These are phyloP conservation scores for Tapirus terrestris DNA, from an alignment of 2,113 vertebrate species.

Conservation along the genomic window DNA sequence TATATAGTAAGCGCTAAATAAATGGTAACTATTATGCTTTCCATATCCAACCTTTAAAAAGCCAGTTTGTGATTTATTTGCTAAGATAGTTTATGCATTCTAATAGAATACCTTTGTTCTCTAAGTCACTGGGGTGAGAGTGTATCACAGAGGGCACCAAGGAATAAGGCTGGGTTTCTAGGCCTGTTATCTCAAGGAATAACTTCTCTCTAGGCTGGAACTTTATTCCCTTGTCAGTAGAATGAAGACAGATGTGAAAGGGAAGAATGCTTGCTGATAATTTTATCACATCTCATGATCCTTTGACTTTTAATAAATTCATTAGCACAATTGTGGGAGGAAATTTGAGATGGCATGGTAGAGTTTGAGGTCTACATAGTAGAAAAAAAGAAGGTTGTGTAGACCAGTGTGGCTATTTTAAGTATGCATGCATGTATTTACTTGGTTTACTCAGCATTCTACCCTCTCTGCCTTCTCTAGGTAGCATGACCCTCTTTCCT, in stretches of 20 bases:
- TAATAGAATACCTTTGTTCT: neutral
- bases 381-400: neutral
- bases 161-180: neutral
- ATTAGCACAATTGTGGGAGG: neutral
- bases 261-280: neutral
- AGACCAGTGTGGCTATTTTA: accelerated
- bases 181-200: neutral
- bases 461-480: neutral
- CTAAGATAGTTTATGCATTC: neutral
- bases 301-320: neutral
- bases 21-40: neutral
- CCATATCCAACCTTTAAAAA: neutral
- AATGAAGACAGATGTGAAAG: neutral
- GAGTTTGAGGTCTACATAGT: neutral
- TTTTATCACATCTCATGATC: neutral
- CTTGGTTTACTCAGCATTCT: neutral
- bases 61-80: neutral
- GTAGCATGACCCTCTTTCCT: no score
- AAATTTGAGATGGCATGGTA: accelerated
- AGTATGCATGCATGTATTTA: accelerated
- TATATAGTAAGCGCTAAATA: neutral
- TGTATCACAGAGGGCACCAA: accelerated
- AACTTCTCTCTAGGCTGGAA: neutral
- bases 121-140: neutral
- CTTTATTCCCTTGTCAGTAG: neutral